These are phyloP conservation scores for Neolamprologus modestus DNA, from an alignment of 2,113 vertebrate genomes.

Conservation along the genomic window DNA sequence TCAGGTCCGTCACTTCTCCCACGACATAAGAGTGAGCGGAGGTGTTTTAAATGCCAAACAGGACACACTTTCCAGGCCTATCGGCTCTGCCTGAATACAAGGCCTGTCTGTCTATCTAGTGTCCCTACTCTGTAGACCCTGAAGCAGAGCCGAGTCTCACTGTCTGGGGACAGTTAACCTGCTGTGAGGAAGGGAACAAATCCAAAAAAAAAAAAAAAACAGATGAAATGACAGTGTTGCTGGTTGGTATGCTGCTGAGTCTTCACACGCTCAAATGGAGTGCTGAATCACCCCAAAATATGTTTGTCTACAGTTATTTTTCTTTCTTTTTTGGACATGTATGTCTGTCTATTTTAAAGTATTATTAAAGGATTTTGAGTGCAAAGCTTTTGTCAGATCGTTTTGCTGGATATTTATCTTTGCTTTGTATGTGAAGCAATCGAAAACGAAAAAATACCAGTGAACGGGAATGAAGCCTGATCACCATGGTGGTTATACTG, in stretches of 20 bases:
- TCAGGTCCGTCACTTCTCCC: slow-evolving; percentile 70
- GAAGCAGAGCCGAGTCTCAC: slow-evolving; percentile 52
- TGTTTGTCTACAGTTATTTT: background rate
- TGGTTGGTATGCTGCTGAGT: background rate
- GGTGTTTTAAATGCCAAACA: slow-evolving; percentile 72
- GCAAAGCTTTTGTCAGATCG: background rate
- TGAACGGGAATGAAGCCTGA: background rate
- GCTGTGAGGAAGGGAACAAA: slow-evolving; percentile 34
- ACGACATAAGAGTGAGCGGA: slow-evolving; percentile 50
- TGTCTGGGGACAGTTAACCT: slow-evolving; percentile 55
- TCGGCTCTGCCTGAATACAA: slow-evolving; percentile 57
- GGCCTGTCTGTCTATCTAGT: slow-evolving; percentile 49
- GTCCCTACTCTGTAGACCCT: slow-evolving; percentile 50
- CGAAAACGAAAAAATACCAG: slow-evolving; percentile 11
- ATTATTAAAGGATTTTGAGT: background rate
- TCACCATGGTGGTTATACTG: background rate
- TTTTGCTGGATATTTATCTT: background rate
- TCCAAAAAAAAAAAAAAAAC: background rate
- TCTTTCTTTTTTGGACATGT: background rate
- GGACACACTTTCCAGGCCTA: slow-evolving; percentile 61
- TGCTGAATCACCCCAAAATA: slow-evolving; percentile 1
- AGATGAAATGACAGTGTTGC: slow-evolving; percentile 15
- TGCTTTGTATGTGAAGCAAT: background rate
- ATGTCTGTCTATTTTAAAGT: background rate
- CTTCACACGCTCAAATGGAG: background rate